Percentiles rank a stretch among this genome's conserved stretches.
phyloP scores from a whole-genome alignment of 2,113 vertebrate species.

The Neogobius melanostomus region DNA sequence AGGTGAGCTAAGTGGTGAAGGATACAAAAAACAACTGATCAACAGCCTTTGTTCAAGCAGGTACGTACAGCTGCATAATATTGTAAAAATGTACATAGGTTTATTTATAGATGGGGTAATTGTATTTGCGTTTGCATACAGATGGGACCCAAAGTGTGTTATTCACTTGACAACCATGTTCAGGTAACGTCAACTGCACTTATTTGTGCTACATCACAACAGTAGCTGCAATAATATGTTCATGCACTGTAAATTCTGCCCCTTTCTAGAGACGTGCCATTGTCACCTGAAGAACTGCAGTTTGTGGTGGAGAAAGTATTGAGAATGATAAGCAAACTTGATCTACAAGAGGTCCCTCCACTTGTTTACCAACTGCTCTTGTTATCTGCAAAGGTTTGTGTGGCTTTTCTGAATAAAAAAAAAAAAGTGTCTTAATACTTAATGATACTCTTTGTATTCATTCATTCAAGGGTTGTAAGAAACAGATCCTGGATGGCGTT shows the following conservation, averaged over 20 bases:
- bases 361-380: constrained; percentile 93
- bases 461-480: constrained; percentile 86
- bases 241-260: neutral
- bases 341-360: constrained; percentile 93
- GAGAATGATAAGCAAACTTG: constrained; percentile 86
- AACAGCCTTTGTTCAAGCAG: constrained; percentile 91
- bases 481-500: constrained; percentile 86
- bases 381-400: constrained; percentile 88
- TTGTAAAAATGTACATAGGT: neutral
- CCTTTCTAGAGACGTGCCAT: constrained; percentile 83
- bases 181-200: constrained; percentile 77
- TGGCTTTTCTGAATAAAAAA: neutral
- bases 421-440: neutral
- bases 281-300: constrained; percentile 87
- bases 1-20: constrained; percentile 91
- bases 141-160: constrained; percentile 87
- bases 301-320: constrained; percentile 89
- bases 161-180: constrained; percentile 94
- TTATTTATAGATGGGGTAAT: neutral
- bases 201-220: neutral
- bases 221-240: neutral
- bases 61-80: constrained; percentile 56
- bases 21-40: constrained; percentile 93
- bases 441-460: neutral
- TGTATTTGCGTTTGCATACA: constrained; percentile 59